phyloP scores from a whole-genome alignment of 2,797 vertebrate species.

The Sandelia bainsii region DNA sequence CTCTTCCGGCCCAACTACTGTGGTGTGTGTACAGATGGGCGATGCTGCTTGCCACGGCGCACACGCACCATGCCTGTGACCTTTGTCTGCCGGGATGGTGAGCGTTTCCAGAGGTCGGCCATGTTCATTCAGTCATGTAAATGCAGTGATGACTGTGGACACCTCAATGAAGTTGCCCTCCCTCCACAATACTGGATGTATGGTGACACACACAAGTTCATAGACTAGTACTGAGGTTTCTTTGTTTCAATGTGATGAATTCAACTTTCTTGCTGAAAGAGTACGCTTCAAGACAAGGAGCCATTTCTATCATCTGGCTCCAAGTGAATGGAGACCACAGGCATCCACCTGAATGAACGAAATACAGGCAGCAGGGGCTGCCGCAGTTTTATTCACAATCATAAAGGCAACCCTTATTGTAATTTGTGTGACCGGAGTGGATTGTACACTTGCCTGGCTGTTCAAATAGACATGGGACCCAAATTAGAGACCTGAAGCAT shows the following conservation, averaged over 20 bases:
- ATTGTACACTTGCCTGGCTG: slow-evolving; percentile 46
- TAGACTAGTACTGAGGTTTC: slow-evolving; percentile 59
- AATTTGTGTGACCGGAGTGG: slow-evolving; percentile 60
- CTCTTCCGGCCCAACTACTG: slow-evolving; percentile 83
- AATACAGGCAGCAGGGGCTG: slow-evolving; percentile 22
- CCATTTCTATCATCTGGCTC: slow-evolving; percentile 47
- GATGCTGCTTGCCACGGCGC: slow-evolving; percentile 80
- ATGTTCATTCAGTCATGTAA: slow-evolving; percentile 86
- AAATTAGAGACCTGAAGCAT: slow-evolving; percentile 64
- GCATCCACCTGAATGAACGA: slow-evolving; percentile 6
- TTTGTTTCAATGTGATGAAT: slow-evolving; percentile 8
- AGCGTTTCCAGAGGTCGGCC: slow-evolving; percentile 71
- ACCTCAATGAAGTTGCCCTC: slow-evolving; percentile 78
- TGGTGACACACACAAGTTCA: slow-evolving; percentile 80
- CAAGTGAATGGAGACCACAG: slow-evolving; percentile 39
- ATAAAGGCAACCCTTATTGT: slow-evolving; percentile 48
- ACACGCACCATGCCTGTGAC: slow-evolving; percentile 77
- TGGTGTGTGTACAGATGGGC: slow-evolving; percentile 74
- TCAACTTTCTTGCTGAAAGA: slow-evolving; percentile 42
- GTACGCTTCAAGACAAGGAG: slow-evolving; percentile 36
- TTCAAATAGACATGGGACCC: slow-evolving; percentile 64
- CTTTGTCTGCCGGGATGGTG: slow-evolving; percentile 79
- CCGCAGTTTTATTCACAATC: slow-evolving; percentile 41
- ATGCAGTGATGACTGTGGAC: slow-evolving; percentile 77
- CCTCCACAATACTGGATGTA: slow-evolving; percentile 81